Evolutionary conservation across 2,797 vertebrate species (phyloP).

Genomic region (Lycodopsis pacificus): DNA sequence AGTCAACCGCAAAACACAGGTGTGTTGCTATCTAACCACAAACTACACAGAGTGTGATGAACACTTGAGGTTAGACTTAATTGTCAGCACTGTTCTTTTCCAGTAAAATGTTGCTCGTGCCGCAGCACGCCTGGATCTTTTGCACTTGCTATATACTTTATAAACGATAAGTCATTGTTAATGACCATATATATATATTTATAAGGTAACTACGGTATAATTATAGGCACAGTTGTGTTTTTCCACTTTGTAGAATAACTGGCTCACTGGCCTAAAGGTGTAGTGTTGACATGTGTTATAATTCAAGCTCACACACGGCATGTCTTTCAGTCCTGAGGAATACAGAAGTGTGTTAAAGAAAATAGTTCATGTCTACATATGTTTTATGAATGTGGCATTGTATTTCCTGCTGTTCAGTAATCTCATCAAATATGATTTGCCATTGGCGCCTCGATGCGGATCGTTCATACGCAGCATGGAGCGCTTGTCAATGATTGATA

Average conservation of each 20-base stretch:
- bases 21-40: constrained; percentile 12
- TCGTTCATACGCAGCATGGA: constrained; percentile 47
- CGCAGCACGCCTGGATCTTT: constrained; percentile 35
- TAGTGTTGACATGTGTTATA: constrained; percentile 27
- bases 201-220: constrained; percentile 33
- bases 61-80: constrained; percentile 10
- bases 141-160: constrained; percentile 16
- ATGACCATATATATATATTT: constrained; percentile 9
- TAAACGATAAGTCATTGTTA: constrained; percentile 24
- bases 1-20: constrained; percentile 21
- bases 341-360: neutral
- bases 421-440: constrained; percentile 59
- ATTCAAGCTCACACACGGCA: neutral
- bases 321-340: constrained; percentile 27
- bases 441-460: constrained; percentile 52
- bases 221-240: constrained; percentile 31
- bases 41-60: constrained; percentile 6
- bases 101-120: constrained; percentile 42
- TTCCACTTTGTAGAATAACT: constrained; percentile 14
- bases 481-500: constrained; percentile 66
- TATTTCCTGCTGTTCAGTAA: constrained; percentile 59
- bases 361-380: constrained; percentile 3
- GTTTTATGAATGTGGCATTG: constrained; percentile 41
- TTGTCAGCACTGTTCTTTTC: constrained; percentile 37
- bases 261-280: neutral